Conservation (phyloP, 2,888 invertebrate species). For the Chydorus sphaericus region DNA sequence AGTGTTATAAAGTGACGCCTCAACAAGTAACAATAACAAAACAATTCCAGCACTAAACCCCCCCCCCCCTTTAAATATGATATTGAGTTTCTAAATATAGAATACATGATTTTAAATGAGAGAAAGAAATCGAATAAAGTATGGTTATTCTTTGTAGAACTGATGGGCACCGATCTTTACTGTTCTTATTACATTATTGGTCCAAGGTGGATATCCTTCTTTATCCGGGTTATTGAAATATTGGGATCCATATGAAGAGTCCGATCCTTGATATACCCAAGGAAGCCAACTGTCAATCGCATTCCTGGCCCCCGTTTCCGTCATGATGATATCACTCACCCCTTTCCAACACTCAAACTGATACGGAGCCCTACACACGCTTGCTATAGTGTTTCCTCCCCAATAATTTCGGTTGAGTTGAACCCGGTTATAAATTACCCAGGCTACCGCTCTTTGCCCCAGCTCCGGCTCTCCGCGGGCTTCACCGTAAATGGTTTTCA, state of each 20-base stretch:
- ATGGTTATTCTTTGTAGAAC: conserved; percentile 14
- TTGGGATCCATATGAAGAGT: conserved; percentile 11
- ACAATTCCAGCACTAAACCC: too few species aligned
- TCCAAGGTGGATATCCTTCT: conserved; percentile 12
- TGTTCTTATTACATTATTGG: not conserved
- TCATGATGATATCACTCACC: conserved; percentile 3
- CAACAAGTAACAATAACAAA: too few species aligned
- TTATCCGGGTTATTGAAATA: conserved; percentile 15
- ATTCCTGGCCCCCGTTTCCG: conserved; percentile 4
- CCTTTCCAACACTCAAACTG: conserved; percentile 18
- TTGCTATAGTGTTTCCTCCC: conserved; percentile 12
- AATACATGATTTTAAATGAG: too few species aligned
- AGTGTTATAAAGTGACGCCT: too few species aligned
- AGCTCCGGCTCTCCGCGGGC: conserved; percentile 15
- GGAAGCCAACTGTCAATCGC: not conserved
- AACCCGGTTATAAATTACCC: conserved; percentile 12
- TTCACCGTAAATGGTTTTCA: conserved; percentile 17
- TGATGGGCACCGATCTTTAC: conserved; percentile 12
- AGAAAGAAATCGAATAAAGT: too few species aligned
- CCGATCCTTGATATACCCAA: not conserved
- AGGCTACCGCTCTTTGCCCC: conserved; percentile 11
- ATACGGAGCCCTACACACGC: conserved; percentile 9
- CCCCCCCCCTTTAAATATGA: too few species aligned
- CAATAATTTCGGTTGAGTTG: conserved; percentile 10
- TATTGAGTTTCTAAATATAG: too few species aligned